Conservation (phyloP, 2,113 vertebrate species). For the Glaucomys volans region DNA sequence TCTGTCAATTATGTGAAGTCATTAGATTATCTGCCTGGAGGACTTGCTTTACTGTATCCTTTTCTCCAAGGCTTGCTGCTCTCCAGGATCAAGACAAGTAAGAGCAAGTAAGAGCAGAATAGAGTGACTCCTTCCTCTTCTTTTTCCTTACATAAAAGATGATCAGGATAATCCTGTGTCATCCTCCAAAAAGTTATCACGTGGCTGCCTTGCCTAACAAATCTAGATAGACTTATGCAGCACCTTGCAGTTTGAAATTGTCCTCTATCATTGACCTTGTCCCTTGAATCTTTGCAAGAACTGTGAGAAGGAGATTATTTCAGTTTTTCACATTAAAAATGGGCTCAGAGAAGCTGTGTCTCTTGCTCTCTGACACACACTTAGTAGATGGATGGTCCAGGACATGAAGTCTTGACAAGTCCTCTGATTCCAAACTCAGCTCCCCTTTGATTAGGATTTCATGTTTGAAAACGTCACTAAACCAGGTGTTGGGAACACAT, state of each 20-base stretch:
- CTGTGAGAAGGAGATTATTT: not conserved
- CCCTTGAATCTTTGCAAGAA: not conserved
- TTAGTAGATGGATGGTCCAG: not conserved
- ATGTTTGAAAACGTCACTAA: not conserved
- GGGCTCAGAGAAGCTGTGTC: not conserved
- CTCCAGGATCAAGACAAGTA: not conserved
- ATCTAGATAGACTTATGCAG: not conserved
- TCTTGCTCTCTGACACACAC: not conserved
- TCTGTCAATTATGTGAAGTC: not conserved
- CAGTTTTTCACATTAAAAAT: not conserved
- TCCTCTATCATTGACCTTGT: not conserved
- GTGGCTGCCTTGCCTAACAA: not conserved
- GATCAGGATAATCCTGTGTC: not conserved
- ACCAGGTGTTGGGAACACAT: not conserved
- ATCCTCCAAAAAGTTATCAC: not conserved
- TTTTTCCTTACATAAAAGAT: not conserved
- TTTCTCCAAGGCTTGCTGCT: not conserved
- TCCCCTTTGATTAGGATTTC: not conserved
- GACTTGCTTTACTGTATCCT: not conserved
- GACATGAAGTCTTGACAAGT: not conserved
- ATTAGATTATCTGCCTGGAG: not conserved
- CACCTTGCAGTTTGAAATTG: not conserved
- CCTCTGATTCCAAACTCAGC: not conserved
- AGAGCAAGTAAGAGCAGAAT: not conserved
- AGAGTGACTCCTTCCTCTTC: not conserved